A percentile compares a stretch with the other conserved stretches of the same genome.
Evolutionary conservation across 2,888 invertebrate species (phyloP).

Genomic region (Microplitis manilae): DNA sequence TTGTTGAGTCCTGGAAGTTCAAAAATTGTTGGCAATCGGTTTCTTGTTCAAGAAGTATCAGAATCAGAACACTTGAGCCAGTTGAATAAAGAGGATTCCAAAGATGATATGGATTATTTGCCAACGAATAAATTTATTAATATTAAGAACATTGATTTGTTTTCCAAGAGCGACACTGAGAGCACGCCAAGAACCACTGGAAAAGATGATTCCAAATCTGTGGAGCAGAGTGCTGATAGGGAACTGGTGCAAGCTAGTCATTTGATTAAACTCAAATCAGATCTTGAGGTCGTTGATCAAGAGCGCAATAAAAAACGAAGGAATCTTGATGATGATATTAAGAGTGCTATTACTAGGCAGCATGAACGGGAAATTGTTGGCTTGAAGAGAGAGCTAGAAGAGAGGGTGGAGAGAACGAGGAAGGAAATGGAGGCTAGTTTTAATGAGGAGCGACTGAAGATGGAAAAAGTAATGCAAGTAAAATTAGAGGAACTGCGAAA

Average conservation of each 20-base stretch:
- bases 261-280: conserved; percentile 51
- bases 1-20: conserved; percentile 5
- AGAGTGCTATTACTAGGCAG: conserved; percentile 45
- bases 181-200: conserved; percentile 51
- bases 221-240: conserved; percentile 40
- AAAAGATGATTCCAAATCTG: conserved; percentile 51
- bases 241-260: conserved; percentile 37
- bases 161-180: conserved; percentile 63
- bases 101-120: conserved; percentile 51
- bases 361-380: conserved; percentile 74
- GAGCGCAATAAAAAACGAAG: conserved; percentile 62
- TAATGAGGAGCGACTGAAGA: conserved; percentile 68
- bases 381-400: conserved; percentile 75
- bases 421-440: conserved; percentile 70
- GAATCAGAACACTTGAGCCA: conserved; percentile 65
- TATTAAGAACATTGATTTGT: conserved; percentile 64
- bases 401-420: conserved; percentile 69
- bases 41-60: conserved; percentile 66
- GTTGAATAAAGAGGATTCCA: conserved; percentile 54
- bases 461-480: conserved; percentile 72
- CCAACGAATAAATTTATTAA: conserved; percentile 59
- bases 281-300: conserved; percentile 61
- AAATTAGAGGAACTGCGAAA: conserved; percentile 72
- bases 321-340: conserved; percentile 26
- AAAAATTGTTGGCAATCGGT: conserved; percentile 63